These are phyloP conservation scores for Dusona sp. DNA, from an alignment of 2,888 invertebrate genomes.

Conservation along the genomic window DNA sequence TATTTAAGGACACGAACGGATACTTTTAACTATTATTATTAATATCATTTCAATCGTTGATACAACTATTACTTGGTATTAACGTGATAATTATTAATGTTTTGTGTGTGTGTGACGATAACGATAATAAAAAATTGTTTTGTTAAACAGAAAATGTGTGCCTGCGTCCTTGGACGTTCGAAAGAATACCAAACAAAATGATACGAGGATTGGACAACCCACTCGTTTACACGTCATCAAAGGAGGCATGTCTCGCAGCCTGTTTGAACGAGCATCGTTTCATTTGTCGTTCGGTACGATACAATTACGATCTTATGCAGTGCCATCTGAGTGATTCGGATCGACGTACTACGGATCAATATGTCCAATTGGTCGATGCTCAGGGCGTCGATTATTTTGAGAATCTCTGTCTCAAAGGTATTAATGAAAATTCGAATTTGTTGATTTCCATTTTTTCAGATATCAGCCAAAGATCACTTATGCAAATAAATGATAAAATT, in stretches of 20 bases:
- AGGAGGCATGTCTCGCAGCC: conserved; percentile 96
- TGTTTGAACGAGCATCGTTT: conserved; percentile 97
- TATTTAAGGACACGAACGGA: neutral
- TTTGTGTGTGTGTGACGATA: too few relatives aligned
- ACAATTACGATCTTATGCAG: conserved; percentile 96
- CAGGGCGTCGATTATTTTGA: conserved; percentile 94
- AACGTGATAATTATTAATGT: neutral
- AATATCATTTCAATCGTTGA: neutral
- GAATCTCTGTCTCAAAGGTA: conserved; percentile 91
- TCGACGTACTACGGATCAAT: conserved; percentile 93
- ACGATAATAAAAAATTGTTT: conserved; percentile 3
- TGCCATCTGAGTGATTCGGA: conserved; percentile 97
- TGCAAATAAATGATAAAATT: neutral
- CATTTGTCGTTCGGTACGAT: conserved; percentile 96
- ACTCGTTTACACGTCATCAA: conserved; percentile 96
- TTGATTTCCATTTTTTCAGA: neutral
- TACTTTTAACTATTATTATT: neutral
- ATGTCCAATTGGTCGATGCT: conserved; percentile 95
- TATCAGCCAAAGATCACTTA: neutral
- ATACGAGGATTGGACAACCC: conserved; percentile 96
- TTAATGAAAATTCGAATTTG: neutral
- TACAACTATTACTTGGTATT: too few relatives aligned
- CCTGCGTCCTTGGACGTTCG: conserved; percentile 96
- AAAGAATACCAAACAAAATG: conserved; percentile 96
- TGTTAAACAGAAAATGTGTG: conserved; percentile 92